Percentiles rank a stretch among this genome's conserved stretches.
Conservation (phyloP, 2,888 invertebrate genomes). For the Lucinisca nassula region DNA sequence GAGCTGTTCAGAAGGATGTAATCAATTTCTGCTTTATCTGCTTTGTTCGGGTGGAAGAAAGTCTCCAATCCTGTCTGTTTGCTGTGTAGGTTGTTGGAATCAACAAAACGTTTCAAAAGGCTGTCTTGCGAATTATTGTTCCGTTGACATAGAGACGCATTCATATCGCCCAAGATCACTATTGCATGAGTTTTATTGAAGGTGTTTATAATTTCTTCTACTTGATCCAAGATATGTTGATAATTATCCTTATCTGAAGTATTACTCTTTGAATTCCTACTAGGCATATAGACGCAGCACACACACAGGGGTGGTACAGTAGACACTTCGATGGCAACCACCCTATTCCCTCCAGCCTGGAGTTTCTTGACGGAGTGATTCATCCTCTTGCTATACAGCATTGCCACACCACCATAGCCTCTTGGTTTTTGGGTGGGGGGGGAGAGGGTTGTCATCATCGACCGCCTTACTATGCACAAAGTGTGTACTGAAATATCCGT, state of each 20-base stretch:
- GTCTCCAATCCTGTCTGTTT: not conserved
- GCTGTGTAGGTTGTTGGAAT: not conserved
- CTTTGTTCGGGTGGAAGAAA: slow-evolving; percentile 3
- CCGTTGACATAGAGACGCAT: not conserved
- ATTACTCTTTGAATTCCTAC: not conserved
- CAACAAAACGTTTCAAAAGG: not conserved
- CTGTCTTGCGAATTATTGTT: not conserved
- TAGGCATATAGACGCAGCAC: not conserved
- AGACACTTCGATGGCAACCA: not conserved
- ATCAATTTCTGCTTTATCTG: slow-evolving; percentile 5
- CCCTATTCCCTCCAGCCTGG: not conserved
- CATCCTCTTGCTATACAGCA: not conserved
- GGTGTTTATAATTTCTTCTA: not conserved
- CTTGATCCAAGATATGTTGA: not conserved
- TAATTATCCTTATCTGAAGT: not conserved
- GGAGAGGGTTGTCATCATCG: not conserved
- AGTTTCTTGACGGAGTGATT: not conserved
- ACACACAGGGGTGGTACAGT: not conserved
- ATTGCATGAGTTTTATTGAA: not conserved
- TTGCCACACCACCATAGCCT: not conserved
- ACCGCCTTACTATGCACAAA: not conserved
- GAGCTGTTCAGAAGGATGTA: not conserved
- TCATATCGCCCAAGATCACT: not conserved
- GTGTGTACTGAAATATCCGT: not conserved
- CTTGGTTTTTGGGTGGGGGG: not conserved